Evolutionary conservation across 64 coral and sea anemone genomes (phyloP), one percentile per base, ranked within the genome.

Genomic region (Actinia tenebrosa): DNA sequence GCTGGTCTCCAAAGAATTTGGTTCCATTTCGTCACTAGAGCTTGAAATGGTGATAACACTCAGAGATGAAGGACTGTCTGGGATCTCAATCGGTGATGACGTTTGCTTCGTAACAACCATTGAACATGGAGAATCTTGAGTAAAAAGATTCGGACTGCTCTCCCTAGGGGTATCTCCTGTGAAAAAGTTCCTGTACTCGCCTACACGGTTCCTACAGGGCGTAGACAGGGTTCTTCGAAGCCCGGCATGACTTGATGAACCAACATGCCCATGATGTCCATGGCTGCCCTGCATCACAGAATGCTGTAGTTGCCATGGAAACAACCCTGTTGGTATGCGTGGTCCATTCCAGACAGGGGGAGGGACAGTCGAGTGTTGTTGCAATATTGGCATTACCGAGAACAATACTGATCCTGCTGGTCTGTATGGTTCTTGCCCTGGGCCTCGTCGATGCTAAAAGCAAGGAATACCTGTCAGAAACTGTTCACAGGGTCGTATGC

Each of bases 31-130:
- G 55, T 99, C 97, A 26, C 97, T 95, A 0, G 97, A 99, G 82
- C 97, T 99, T n/a, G 97, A 99, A 62, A 99, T 95, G 7, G 97
- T 95, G 43, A 99, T 99, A n/a, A 99, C 88, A 54, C 97, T 99
- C 1, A 89, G 93, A 3, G 97, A 97, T 18, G 94, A 99, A 27
- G 93, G 93, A 20, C 93, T 95, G 83, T 99, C 97, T 8, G 93
- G 89, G 56, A 99, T 99, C 79, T 95, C 93, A 55, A 99, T 99
- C 11, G 97, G 97, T 77, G 97, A 99, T 5, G 93, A 95, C 0
- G 91, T 91, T 58, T 82, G 61, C 45, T 99, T 94, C 17, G 64
- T 81, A 16, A 68, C 56, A 19, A 45, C 63, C n/a, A n/a, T 56
- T 47, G 86, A 69, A 4, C 84, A 66, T 4, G 86, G 84, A 44